Evolutionary conservation across 2,888 invertebrate genomes (phyloP).

Genomic region (Parnassius smintheus): DNA sequence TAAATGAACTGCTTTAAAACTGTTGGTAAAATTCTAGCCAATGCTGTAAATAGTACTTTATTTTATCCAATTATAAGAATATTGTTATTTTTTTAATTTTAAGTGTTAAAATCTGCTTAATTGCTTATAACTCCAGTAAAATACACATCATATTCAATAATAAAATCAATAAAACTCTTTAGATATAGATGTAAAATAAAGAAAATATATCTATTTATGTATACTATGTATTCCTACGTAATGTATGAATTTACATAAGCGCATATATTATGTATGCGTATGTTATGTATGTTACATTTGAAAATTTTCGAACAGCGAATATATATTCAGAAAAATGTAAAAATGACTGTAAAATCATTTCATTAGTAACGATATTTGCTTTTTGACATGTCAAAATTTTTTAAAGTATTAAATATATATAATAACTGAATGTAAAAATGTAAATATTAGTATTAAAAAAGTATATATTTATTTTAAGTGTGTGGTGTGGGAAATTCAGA

Average conservation of each 20-base stretch:
- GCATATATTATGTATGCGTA: too few species aligned
- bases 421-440: slow-evolving; percentile 35
- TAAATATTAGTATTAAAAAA: slow-evolving; percentile 18
- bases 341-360: too few species aligned
- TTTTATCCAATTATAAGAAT: too few species aligned
- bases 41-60: slow-evolving; percentile 25
- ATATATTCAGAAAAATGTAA: neutral
- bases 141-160: too few species aligned
- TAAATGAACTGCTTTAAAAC: slow-evolving; percentile 44
- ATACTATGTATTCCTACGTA: too few species aligned
- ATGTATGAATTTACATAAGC: too few species aligned
- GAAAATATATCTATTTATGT: too few species aligned
- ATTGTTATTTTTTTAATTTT: too few species aligned
- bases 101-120: too few species aligned
- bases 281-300: slow-evolving; percentile 22
- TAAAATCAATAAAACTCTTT: too few species aligned
- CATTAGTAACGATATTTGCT: slow-evolving; percentile 9
- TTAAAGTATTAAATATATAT: slow-evolving; percentile 4
- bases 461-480: slow-evolving; percentile 19
- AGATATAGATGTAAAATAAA: too few species aligned
- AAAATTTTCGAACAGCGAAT: slow-evolving; percentile 5
- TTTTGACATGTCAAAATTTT: slow-evolving; percentile 23
- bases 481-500: slow-evolving; percentile 12
- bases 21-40: slow-evolving; percentile 32
- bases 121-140: too few species aligned